A percentile compares a stretch with the other conserved stretches of the same genome.
Evolutionary conservation across 2,113 vertebrate species (phyloP).

Genomic region (Hepsetus odoe): DNA sequence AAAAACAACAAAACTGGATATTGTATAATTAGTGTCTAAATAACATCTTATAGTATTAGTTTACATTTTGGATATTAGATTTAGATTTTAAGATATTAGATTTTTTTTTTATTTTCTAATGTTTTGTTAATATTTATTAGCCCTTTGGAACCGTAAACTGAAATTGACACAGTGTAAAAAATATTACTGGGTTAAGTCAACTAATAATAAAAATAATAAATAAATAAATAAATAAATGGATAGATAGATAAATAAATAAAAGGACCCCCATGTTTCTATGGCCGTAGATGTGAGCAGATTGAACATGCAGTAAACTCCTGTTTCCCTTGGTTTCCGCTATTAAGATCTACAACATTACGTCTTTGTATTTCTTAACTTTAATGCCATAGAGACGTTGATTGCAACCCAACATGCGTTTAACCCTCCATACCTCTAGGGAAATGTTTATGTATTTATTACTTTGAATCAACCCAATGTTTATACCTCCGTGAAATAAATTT

Average conservation of each 20-base stretch:
- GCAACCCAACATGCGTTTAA: slow-evolving; percentile 20
- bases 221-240: not conserved
- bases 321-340: not conserved
- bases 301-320: not conserved
- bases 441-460: not conserved
- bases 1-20: no score
- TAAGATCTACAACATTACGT: not conserved
- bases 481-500: not conserved
- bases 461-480: not conserved
- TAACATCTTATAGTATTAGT: no score
- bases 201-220: not conserved
- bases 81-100: no score
- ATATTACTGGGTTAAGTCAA: not conserved
- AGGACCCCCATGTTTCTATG: no score
- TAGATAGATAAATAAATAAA: no score
- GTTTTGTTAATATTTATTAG: no score
- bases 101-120: no score
- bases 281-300: no score
- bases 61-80: no score
- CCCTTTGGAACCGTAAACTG: no score
- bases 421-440: not conserved
- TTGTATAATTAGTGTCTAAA: no score
- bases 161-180: no score
- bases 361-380: not conserved
- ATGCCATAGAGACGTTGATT: not conserved